Evolutionary conservation across 92 coral and sea anemone genomes (phyloP).

Genomic region (Epizoanthus fatuus): DNA sequence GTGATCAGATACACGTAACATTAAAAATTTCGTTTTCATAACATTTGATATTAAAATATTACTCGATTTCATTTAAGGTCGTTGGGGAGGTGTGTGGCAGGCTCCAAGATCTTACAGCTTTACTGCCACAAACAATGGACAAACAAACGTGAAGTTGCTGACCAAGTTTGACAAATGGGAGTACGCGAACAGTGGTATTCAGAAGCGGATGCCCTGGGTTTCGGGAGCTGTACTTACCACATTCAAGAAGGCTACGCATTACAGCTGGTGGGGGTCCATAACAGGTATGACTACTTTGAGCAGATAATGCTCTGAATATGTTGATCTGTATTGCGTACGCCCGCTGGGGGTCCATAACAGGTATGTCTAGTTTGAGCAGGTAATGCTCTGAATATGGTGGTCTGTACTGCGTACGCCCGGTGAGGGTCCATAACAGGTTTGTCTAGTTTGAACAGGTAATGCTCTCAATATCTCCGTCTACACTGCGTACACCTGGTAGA

Average conservation of each 20-base stretch:
- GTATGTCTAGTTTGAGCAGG: no score
- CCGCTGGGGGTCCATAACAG: no score
- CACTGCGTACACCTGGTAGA: no score
- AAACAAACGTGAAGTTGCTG: conserved; percentile 66
- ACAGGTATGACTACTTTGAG: no score
- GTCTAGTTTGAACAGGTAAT: no score
- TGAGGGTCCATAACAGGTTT: conserved; percentile 43
- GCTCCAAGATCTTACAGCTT: conserved; percentile 78
- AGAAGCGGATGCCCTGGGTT: conserved; percentile 83
- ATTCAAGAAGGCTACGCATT: conserved; percentile 20
- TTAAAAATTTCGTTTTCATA: no score
- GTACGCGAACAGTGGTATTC: conserved; percentile 49
- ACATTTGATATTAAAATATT: no score
- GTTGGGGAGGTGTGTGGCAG: conserved; percentile 84
- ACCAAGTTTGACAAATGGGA: conserved; percentile 80
- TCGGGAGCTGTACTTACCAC: conserved; percentile 67
- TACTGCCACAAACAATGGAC: conserved; percentile 64
- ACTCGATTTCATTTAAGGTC: conserved; percentile 43
- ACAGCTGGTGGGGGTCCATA: conserved; percentile 58
- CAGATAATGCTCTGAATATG: no score
- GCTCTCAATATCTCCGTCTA: no score
- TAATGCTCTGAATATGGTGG: no score
- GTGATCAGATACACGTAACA: no score
- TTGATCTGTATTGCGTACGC: no score
- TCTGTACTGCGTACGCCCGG: background rate